Base-by-base conservation (phyloP, 2,888 invertebrate genomes). In the Leucania comma region DNA sequence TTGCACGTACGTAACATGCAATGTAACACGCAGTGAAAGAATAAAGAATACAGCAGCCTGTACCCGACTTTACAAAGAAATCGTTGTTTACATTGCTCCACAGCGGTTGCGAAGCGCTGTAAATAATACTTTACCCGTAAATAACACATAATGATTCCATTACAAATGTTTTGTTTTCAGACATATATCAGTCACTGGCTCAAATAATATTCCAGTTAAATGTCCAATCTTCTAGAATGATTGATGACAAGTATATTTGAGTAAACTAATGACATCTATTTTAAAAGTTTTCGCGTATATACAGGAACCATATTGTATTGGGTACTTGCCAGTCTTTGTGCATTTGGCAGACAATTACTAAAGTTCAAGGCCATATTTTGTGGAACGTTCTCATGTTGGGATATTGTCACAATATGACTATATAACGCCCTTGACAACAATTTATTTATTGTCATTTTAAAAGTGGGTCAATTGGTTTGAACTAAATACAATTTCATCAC, bases 361-460 rank as follows among this genome's bases (percentile, higher is more conserved):
- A 83, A 87, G 90, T 90, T 90, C 90, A 91, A 88, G 90, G 90
- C 63, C 59, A 71, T 69, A 63, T 78, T 76, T 77, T 79, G 78
- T 79, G 61, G 58, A 72, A 61, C 67, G 66, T 53, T 70, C 63
- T 67, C 62, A 65, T 62, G 75, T 67, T 72, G 56, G 71, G 64
- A 74, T 67, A 74, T 53, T 60, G 60, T 57, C 26, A 24, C 70
- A 63, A 59, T 71, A 68, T 77, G 71, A 58, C 77, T 72, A 75
- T 77, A 80, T 65, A 62, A 75, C 59, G 79, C 77, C 82, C 85
- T 85, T 85, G 85, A 56, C 76, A 72, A 78, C 79, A 77, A 84
- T 82, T 84, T 70, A 76, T 79, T 68, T 75, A 79, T 73, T 75
- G 78, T 75, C 79, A 71, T 77, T 80, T 74, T 26, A 75, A 71